phyloP scores from a whole-genome alignment of 2,888 invertebrate genomes.

The Tyria jacobaeae region DNA sequence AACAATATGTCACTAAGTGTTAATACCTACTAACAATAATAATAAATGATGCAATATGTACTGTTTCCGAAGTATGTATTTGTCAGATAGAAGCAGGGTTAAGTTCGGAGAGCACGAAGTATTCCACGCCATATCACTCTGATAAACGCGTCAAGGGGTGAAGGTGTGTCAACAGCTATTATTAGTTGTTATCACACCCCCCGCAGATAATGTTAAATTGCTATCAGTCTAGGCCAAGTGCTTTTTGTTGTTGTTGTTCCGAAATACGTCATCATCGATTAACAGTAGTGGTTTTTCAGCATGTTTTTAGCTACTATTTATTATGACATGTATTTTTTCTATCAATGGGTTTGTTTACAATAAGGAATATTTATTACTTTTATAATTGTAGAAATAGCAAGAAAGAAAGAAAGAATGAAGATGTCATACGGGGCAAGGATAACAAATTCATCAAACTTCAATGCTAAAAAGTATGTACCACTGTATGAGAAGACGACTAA shows the following conservation, averaged over 20 bases:
- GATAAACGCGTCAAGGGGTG: conserved; percentile 35
- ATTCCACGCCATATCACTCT: conserved; percentile 38
- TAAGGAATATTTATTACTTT: not conserved
- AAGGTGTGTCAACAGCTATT: conserved; percentile 40
- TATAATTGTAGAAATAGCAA: too few relatives aligned
- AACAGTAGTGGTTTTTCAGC: conserved; percentile 2
- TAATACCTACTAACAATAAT: conserved; percentile 14
- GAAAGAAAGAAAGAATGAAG: too few relatives aligned
- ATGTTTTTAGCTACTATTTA: not conserved
- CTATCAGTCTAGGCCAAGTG: conserved; percentile 35
- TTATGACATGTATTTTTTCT: not conserved
- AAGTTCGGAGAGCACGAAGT: conserved; percentile 31
- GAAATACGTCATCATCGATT: conserved; percentile 15
- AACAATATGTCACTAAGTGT: not conserved
- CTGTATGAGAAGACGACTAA: too few relatives aligned
- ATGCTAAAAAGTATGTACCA: too few relatives aligned
- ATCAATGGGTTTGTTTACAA: not conserved
- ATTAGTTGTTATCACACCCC: conserved; percentile 46
- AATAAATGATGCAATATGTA: conserved; percentile 24
- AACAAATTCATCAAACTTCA: too few relatives aligned
- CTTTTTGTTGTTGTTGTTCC: conserved; percentile 25
- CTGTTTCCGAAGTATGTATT: conserved; percentile 27
- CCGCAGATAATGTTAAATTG: conserved; percentile 39
- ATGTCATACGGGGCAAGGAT: too few relatives aligned
- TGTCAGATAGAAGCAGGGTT: conserved; percentile 15